Base-by-base conservation (phyloP, 2,113 vertebrate species). In the Brienomyrus brachyistius region DNA sequence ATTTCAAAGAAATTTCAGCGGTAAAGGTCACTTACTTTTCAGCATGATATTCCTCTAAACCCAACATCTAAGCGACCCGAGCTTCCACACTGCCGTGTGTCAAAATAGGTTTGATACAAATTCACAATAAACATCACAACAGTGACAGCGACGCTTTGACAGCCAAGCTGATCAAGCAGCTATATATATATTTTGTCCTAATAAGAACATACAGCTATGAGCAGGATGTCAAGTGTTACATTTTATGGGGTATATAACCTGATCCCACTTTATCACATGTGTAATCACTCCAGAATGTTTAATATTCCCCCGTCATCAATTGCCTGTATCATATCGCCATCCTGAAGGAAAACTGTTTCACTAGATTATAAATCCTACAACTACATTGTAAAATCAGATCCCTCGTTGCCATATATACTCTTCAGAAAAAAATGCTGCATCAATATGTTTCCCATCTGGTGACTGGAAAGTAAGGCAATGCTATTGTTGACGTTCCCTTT, bases 211-310 rank as follows among this genome's bases (percentile, higher is more conserved):
- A 47, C 19, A 11, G 83, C 21, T 1, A 85, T 13, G 48, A 89
- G 31, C 31, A 31, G 9, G 52, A 91, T 91, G 93, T 94, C 93
- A 93, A 92, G 94, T 91, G 88, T 90, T 90, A 93, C 84, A 91
- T 94, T 94, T 94, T 92, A 89, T 92, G 80, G 77, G 91, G 90
- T 86, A 92, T 92, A 92, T 90, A 93, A 92, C 35, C 31, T 77
- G 70, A 77, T 92, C 93, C 90, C 89, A 91, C 93, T 93, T 93
- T 94, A 94, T 93, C 94, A 62, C 84, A 54, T 56, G 45, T 91
- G 92, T 93, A 93, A 94, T 59, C 92, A 90, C 93, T 93, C 93
- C 23, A 93, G 93, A 91, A 95, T 94, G 90, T 93, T 92, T 93
- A 51, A 9, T 47, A 15, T 11, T 66, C 9, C n/a, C 62, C 2